Evolutionary conservation across 2,888 invertebrate genomes (phyloP).

Genomic region (Halictus ligatus): DNA sequence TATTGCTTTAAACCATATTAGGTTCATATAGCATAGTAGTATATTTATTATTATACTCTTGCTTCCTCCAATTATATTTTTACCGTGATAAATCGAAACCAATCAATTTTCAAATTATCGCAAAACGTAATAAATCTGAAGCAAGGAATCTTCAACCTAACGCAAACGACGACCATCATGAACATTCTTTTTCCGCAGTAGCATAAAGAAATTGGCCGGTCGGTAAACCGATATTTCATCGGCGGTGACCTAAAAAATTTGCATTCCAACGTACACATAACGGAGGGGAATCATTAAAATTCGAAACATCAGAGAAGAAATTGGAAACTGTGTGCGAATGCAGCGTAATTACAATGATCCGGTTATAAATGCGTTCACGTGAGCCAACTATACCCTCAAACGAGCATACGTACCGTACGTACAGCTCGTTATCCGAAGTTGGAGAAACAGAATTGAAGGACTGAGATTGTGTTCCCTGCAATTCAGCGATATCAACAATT

Average conservation of each 20-base stretch:
- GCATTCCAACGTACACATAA: not conserved
- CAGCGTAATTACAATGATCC: not conserved
- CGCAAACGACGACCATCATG: not conserved
- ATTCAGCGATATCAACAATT: slow-evolving; percentile 2
- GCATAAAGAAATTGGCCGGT: not conserved
- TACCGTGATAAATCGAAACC: not conserved
- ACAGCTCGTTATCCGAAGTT: not conserved
- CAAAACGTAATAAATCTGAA: not conserved
- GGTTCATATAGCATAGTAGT: too few relatives aligned
- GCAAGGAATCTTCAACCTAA: not conserved
- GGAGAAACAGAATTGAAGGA: not conserved
- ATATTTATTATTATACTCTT: not conserved
- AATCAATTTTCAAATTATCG: not conserved
- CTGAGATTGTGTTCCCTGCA: slow-evolving; percentile 1
- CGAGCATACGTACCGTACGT: not conserved
- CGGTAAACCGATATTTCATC: not conserved
- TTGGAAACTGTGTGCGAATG: not conserved
- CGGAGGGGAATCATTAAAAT: not conserved
- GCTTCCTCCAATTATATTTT: not conserved
- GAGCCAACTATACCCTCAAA: not conserved
- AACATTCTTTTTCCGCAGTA: not conserved
- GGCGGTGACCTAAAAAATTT: not conserved
- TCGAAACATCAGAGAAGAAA: not conserved
- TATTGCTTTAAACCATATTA: too few relatives aligned
- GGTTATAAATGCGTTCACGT: not conserved